A percentile compares a stretch with the other conserved stretches of the same genome.
phyloP scores from a whole-genome alignment of 2,888 invertebrate genomes.

The Plusia festucae region DNA sequence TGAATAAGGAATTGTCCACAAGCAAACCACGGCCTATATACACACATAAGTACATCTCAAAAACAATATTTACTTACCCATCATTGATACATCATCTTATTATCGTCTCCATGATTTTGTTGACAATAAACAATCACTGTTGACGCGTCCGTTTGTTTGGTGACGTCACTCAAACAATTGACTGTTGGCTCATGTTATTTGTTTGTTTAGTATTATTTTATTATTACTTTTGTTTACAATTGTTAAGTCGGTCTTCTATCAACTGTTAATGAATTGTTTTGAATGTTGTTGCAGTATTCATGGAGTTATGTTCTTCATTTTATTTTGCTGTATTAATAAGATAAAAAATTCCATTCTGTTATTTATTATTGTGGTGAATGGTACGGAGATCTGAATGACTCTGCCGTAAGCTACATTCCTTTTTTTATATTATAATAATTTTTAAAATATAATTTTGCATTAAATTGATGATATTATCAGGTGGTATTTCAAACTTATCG shows the following conservation, averaged over 20 bases:
- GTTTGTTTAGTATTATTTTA: conserved; percentile 28
- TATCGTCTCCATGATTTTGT: conserved; percentile 24
- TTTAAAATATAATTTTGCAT: too few relatives aligned
- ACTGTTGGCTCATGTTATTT: conserved; percentile 14
- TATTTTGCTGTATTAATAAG: too few relatives aligned
- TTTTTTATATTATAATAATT: too few relatives aligned
- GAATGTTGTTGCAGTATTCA: neutral
- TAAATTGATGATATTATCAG: too few relatives aligned
- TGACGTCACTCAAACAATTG: conserved; percentile 40
- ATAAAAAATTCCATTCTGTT: too few relatives aligned
- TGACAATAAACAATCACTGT: conserved; percentile 12
- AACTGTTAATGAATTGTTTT: neutral
- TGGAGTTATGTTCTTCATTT: neutral
- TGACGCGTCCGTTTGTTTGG: conserved; percentile 25
- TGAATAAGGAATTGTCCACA: neutral
- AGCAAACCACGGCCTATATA: neutral
- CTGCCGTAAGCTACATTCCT: neutral
- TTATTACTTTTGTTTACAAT: conserved; percentile 24
- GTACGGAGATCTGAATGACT: neutral
- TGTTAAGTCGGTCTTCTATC: neutral
- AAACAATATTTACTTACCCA: neutral
- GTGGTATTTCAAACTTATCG: too few relatives aligned
- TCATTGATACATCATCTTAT: conserved; percentile 28
- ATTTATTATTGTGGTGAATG: too few relatives aligned
- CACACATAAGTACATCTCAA: neutral